Conservation (phyloP, 1,140 invertebrate species). For the Schmidtea mediterranea region DNA sequence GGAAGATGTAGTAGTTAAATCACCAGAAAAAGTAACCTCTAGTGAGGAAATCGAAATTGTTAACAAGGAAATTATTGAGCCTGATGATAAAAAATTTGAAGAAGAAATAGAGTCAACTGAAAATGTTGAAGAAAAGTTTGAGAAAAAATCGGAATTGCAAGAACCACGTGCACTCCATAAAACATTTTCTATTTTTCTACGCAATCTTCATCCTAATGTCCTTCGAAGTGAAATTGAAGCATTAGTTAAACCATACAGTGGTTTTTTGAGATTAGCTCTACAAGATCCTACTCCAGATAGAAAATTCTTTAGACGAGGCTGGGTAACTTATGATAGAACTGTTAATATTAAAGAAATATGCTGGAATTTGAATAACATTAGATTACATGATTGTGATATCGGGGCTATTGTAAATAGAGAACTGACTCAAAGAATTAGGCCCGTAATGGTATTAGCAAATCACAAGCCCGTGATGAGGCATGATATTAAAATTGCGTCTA, state of each 20-base stretch:
- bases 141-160: too few species aligned
- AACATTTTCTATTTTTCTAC: slow-evolving; percentile 69
- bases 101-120: too few species aligned
- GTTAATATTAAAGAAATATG: slow-evolving; percentile 98
- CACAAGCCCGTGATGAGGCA: slow-evolving; percentile 58
- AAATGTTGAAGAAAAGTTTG: too few species aligned
- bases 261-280: slow-evolving; percentile 75
- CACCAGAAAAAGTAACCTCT: too few species aligned
- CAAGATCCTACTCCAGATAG: slow-evolving; percentile 83
- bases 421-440: slow-evolving; percentile 51
- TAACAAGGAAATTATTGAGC: too few species aligned
- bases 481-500: slow-evolving; percentile 71
- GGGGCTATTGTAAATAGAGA: slow-evolving; percentile 79
- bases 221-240: slow-evolving; percentile 84
- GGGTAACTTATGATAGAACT: slow-evolving; percentile 83
- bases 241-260: slow-evolving; percentile 72
- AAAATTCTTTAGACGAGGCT: slow-evolving; percentile 73
- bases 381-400: slow-evolving; percentile 43
- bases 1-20: background rate
- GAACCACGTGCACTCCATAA: background rate
- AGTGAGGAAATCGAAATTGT: too few species aligned
- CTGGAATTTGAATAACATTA: slow-evolving; percentile 84
- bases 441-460: slow-evolving; percentile 67
- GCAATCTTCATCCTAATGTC: slow-evolving; percentile 74
- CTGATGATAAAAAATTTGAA: too few species aligned